phyloP scores from a whole-genome alignment of 2,888 invertebrate genomes.

The Drosophila hamatofila region DNA sequence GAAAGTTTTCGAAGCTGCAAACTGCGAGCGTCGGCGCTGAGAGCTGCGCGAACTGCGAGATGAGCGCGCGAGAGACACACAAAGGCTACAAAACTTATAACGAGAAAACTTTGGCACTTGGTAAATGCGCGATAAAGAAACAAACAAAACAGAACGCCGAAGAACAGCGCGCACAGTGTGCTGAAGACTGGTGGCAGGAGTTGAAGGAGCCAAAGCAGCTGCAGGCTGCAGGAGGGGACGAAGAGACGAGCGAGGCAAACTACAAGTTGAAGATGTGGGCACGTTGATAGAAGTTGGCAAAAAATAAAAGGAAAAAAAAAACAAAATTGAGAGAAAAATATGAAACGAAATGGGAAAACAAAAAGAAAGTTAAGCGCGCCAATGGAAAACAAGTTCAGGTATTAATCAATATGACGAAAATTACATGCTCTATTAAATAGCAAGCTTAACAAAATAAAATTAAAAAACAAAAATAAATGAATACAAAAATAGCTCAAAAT shows the following conservation, averaged over 20 bases:
- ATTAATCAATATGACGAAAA: constrained; percentile 14
- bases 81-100: constrained; percentile 85
- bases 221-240: neutral
- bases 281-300: constrained; percentile 64
- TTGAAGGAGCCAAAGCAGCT: constrained; percentile 6
- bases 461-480: neutral
- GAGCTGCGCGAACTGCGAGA: constrained; percentile 57
- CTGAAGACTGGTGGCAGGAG: constrained; percentile 19
- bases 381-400: constrained; percentile 42
- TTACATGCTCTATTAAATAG: constrained; percentile 12
- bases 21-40: constrained; percentile 34
- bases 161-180: constrained; percentile 15
- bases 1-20: constrained; percentile 75
- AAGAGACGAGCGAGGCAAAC: constrained; percentile 41
- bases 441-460: neutral
- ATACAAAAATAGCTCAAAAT: too few relatives aligned
- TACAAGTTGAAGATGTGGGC: constrained; percentile 70
- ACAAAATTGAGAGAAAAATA: constrained; percentile 1
- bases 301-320: constrained; percentile 4
- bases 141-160: constrained; percentile 65
- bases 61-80: constrained; percentile 73
- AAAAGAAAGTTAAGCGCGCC: constrained; percentile 57
- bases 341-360: constrained; percentile 40
- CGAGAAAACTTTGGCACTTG: constrained; percentile 86
- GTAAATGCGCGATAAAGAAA: constrained; percentile 85